A percentile compares a stretch with the other conserved stretches of the same genome.
These are phyloP conservation scores for Leptobrachium leishanense DNA, from an alignment of 2,113 vertebrate species.

Conservation along the genomic window DNA sequence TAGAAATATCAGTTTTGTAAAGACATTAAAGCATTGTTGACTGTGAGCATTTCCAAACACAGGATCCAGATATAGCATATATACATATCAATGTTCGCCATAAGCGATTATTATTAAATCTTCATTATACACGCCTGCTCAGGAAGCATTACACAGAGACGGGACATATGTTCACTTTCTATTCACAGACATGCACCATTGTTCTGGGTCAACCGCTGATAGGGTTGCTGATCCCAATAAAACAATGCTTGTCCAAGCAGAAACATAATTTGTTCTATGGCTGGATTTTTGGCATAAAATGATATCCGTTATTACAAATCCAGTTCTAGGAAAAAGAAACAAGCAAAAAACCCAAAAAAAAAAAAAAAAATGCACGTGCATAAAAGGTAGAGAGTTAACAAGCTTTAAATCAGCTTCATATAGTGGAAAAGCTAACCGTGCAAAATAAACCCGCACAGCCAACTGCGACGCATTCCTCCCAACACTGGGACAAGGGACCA, in stretches of 20 bases:
- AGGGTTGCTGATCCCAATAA: constrained; percentile 89
- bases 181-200: constrained; percentile 65
- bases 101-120: constrained; percentile 60
- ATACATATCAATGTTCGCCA: neutral
- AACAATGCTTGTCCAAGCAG: constrained; percentile 87
- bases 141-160: constrained; percentile 60
- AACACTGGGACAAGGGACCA: too few relatives aligned
- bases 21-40: neutral
- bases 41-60: neutral
- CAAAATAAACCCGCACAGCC: too few relatives aligned
- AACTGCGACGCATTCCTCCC: too few relatives aligned
- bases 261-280: constrained; percentile 83
- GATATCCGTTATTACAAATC: constrained; percentile 59
- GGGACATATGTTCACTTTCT: constrained; percentile 88
- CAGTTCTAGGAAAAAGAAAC: too few relatives aligned
- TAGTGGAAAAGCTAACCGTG: too few relatives aligned
- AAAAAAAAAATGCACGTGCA: too few relatives aligned
- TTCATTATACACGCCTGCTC: constrained; percentile 64
- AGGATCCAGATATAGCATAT: constrained; percentile 12
- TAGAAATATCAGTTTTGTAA: too few relatives aligned
- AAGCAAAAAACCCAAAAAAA: too few relatives aligned
- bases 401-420: too few relatives aligned
- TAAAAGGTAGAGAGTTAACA: too few relatives aligned
- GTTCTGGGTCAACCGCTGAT: constrained; percentile 93
- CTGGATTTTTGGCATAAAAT: constrained; percentile 70